phyloP scores from a whole-genome alignment of 2,797 vertebrate species.

The Chlorospingus semifuscus region DNA sequence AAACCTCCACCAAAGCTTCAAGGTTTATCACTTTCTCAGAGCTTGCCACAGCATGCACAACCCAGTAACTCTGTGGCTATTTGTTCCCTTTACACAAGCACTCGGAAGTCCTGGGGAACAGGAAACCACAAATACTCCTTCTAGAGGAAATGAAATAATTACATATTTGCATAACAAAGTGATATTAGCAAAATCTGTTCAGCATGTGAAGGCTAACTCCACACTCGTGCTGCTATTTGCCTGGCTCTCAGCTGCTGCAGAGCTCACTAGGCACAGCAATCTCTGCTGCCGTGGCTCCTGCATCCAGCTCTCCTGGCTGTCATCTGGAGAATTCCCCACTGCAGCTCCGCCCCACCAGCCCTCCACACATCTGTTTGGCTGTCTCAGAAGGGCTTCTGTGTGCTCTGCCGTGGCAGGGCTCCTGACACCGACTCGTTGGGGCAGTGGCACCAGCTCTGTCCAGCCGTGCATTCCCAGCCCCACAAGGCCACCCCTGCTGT shows the following conservation, averaged over 20 bases:
- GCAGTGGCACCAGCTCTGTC: background rate
- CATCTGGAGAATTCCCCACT: background rate
- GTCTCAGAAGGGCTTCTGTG: background rate
- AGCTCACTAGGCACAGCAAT: background rate
- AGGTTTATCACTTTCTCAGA: background rate
- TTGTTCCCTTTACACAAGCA: background rate
- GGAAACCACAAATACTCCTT: slow-evolving; percentile 30
- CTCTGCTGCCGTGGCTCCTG: fast-evolving
- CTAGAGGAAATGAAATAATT: slow-evolving; percentile 36
- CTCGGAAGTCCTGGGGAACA: background rate
- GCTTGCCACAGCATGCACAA: background rate
- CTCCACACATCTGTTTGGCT: background rate
- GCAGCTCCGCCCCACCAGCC: background rate
- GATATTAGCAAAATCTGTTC: slow-evolving; percentile 17
- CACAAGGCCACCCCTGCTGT: background rate
- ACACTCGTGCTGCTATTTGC: background rate
- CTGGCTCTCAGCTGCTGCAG: background rate
- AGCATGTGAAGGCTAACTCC: background rate
- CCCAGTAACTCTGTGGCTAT: background rate
- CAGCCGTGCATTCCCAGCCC: fast-evolving
- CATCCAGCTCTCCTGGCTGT: background rate
- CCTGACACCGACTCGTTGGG: fast-evolving
- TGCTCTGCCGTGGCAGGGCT: background rate
- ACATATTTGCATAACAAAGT: slow-evolving; percentile 53
- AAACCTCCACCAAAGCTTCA: background rate